phyloP scores from a whole-genome alignment of 2,797 vertebrate genomes.

The Gobionotothen gibberifrons region DNA sequence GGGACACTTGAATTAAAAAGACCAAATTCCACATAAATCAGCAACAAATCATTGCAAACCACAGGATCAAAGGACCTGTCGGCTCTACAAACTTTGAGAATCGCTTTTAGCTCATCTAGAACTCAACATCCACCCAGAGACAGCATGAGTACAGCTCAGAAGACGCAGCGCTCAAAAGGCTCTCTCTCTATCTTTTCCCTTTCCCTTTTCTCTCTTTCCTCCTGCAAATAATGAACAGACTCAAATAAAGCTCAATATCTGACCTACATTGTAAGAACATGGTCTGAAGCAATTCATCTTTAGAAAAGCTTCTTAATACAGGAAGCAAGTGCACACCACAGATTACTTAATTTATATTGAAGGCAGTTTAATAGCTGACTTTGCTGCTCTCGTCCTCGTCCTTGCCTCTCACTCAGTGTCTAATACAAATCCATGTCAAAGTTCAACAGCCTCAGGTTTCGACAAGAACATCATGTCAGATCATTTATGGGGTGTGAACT shows the following conservation, averaged over 20 bases:
- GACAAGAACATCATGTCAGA: conserved; percentile 2
- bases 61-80: conserved; percentile 73
- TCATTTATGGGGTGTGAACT: conserved; percentile 3
- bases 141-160: conserved; percentile 50
- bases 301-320: conserved; percentile 72
- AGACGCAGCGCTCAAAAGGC: conserved; percentile 51
- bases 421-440: conserved; percentile 12
- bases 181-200: conserved; percentile 26
- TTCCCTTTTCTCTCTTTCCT: conserved; percentile 18
- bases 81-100: conserved; percentile 61
- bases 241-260: conserved; percentile 73
- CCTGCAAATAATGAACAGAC: conserved; percentile 62
- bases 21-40: conserved; percentile 74
- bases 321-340: conserved; percentile 41
- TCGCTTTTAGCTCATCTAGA: conserved; percentile 57
- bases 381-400: conserved; percentile 2
- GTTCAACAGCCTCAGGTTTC: conserved; percentile 26
- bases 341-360: conserved; percentile 59
- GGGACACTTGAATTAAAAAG: conserved; percentile 57
- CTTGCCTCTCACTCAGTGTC: neutral
- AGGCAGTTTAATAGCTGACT: conserved; percentile 44
- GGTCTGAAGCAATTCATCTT: conserved; percentile 70
- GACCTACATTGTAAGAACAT: conserved; percentile 60
- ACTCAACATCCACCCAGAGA: conserved; percentile 54
- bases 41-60: conserved; percentile 70